A percentile compares a stretch with the other conserved stretches of the same genome.
Conservation (phyloP, 2,113 vertebrate genomes). For the Tetraodon nigroviridis region DNA sequence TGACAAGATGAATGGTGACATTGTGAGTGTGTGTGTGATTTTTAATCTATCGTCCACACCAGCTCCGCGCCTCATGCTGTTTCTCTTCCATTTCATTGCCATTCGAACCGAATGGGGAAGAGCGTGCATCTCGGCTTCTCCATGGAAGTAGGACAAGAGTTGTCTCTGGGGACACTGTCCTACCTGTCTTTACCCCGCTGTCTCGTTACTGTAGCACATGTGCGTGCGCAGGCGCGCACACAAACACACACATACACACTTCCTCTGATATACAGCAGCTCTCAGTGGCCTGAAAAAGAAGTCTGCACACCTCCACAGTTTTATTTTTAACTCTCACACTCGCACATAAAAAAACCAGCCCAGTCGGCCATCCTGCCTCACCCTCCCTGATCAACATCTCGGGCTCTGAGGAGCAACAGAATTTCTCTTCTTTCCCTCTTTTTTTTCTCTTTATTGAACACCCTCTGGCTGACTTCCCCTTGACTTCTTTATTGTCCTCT, state of each 20-base stretch:
- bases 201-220: slow-evolving; percentile 28
- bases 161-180: slow-evolving; percentile 50
- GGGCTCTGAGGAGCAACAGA: neutral
- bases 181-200: slow-evolving; percentile 25
- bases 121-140: slow-evolving; percentile 9
- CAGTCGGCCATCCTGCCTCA: slow-evolving; percentile 2
- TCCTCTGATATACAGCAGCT: slow-evolving; percentile 39
- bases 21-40: slow-evolving; percentile 27
- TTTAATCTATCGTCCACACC: slow-evolving; percentile 12
- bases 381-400: slow-evolving; percentile 11
- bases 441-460: slow-evolving; percentile 4
- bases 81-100: slow-evolving; percentile 20
- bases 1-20: slow-evolving; percentile 39
- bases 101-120: neutral
- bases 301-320: slow-evolving; percentile 50
- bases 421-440: neutral
- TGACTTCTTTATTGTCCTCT: slow-evolving; percentile 40
- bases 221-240: slow-evolving; percentile 10
- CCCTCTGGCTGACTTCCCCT: slow-evolving; percentile 23
- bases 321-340: slow-evolving; percentile 69
- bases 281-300: slow-evolving; percentile 44
- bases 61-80: slow-evolving; percentile 4
- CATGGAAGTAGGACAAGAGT: slow-evolving; percentile 60
- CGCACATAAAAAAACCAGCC: slow-evolving; percentile 14
- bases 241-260: slow-evolving; percentile 33